A percentile compares a stretch with the other conserved stretches of the same genome.
Evolutionary conservation across 2,888 invertebrate genomes (phyloP).

Genomic region (Flexamia atlantica): DNA sequence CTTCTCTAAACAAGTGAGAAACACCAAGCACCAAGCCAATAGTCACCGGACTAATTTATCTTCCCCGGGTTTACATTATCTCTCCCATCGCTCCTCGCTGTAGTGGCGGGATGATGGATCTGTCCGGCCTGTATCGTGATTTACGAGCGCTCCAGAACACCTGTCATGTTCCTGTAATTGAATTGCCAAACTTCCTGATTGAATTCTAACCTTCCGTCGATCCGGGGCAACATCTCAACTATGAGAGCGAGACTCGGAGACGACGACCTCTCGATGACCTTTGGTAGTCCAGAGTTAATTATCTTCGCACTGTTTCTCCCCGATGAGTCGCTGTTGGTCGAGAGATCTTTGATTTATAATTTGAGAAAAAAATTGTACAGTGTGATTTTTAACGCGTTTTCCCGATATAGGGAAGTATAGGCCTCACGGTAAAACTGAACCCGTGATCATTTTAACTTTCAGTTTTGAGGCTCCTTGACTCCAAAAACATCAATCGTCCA

Average conservation of each 20-base stretch:
- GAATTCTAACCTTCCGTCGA: slow-evolving; percentile 42
- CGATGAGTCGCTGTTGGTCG: neutral
- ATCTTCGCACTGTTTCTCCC: neutral
- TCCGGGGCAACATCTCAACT: slow-evolving; percentile 46
- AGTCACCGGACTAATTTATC: slow-evolving; percentile 8
- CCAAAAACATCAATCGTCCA: too few species aligned
- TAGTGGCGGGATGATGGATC: slow-evolving; percentile 51
- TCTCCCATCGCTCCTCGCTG: slow-evolving; percentile 4
- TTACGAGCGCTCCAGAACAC: slow-evolving; percentile 47
- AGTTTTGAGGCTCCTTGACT: too few species aligned
- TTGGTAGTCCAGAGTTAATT: slow-evolving; percentile 33
- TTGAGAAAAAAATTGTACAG: too few species aligned
- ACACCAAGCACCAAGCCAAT: too few species aligned
- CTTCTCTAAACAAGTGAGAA: too few species aligned
- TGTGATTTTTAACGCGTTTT: too few species aligned
- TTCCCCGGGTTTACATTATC: neutral
- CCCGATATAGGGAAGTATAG: too few species aligned
- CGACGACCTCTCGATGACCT: slow-evolving; percentile 25
- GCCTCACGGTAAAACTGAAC: too few species aligned
- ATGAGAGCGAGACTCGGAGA: too few species aligned
- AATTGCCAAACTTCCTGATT: slow-evolving; percentile 60
- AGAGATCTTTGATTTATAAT: too few species aligned
- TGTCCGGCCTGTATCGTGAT: slow-evolving; percentile 21
- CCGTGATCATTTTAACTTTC: too few species aligned
- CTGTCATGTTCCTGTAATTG: slow-evolving; percentile 59